Percentiles rank a stretch among this genome's conserved stretches.
These are phyloP conservation scores for Solen grandis DNA, from an alignment of 1,140 invertebrate species.

Conservation along the genomic window DNA sequence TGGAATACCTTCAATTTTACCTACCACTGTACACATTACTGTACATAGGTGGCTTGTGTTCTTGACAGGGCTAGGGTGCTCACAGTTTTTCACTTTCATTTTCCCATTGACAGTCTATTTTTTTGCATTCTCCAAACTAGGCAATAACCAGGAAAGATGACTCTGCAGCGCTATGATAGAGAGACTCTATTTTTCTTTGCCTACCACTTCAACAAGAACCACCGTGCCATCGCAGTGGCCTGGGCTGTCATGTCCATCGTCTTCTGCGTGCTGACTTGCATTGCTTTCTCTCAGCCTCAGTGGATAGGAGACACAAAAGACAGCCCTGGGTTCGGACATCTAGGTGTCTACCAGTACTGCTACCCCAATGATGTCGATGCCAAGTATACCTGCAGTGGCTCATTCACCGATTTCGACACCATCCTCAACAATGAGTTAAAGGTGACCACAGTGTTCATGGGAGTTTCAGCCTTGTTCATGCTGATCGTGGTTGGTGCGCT, in stretches of 20 bases:
- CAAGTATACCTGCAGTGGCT: constrained; percentile 85
- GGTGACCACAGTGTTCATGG: constrained; percentile 88
- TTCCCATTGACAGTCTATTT: background rate
- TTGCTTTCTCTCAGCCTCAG: constrained; percentile 96
- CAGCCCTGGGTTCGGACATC: constrained; percentile 91
- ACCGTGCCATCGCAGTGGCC: constrained; percentile 95
- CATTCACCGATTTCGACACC: constrained; percentile 90
- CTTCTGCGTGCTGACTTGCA: constrained; percentile 95
- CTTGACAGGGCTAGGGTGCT: too few species aligned
- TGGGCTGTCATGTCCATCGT: constrained; percentile 98
- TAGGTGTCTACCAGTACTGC: constrained; percentile 93
- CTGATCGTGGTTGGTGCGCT: constrained; percentile 89
- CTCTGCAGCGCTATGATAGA: constrained; percentile 39
- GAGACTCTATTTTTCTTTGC: constrained; percentile 50
- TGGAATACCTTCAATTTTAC: constrained; percentile 12
- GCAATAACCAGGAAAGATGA: constrained; percentile 22
- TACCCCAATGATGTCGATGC: constrained; percentile 60
- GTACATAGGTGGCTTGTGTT: too few species aligned
- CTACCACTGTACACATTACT: constrained; percentile 8
- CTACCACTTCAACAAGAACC: constrained; percentile 53
- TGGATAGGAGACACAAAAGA: constrained; percentile 90
- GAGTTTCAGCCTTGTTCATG: constrained; percentile 90
- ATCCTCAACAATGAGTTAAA: constrained; percentile 90
- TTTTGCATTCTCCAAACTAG: background rate
- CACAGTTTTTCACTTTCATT: too few species aligned